Evolutionary conservation across 2,797 vertebrate genomes (phyloP), one percentile per base, ranked within the genome.

Genomic region (Rhinogobio ventralis): DNA sequence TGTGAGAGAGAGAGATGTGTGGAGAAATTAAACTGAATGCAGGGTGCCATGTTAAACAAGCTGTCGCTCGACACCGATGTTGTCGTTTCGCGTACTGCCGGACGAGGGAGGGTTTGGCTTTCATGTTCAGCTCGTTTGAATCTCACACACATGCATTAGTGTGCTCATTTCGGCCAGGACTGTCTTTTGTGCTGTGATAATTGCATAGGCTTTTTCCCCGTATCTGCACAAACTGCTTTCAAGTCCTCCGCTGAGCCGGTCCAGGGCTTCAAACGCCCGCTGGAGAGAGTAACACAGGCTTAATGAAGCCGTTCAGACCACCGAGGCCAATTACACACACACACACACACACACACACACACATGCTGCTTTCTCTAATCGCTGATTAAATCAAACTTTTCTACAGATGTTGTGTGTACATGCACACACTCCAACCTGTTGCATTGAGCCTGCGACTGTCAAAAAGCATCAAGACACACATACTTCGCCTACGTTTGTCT

Each of bases 151-250:
- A 53, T 66, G 25, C 53, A 42, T 73, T 67, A 39, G 79, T 30
- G 33, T 53, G n/a, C 71, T 55, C 46, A 66, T 73, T 80, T 66
- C 7, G 49, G 87, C 72, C 62, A 64, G 45, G 68, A 55, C 66
- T 79, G 74, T 57, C 86, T 77, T 67, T 90, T 85, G 86, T 86
- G 67, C 68, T 71, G 87, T 88, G 69, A 88, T 88, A 89, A 91
- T 84, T 86, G 86, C 5, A 7, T 2, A 25, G 85, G 55, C 19
- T 87, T 85, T 82, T 42, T 82, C 53, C 53, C 13, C 49, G 79
- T 20, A 82, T 74, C 71, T 88, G 83, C 87, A 80, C 81, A 62
- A 46, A 62, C 45, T 3, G 74, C 89, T 88, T 87, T 88, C 85
- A 89, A 84, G 82, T 84, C 67, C 60, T 49, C 85, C 53, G 2